Evolutionary conservation across 2,113 vertebrate genomes (phyloP).

Genomic region (Myrmecobius fasciatus): DNA sequence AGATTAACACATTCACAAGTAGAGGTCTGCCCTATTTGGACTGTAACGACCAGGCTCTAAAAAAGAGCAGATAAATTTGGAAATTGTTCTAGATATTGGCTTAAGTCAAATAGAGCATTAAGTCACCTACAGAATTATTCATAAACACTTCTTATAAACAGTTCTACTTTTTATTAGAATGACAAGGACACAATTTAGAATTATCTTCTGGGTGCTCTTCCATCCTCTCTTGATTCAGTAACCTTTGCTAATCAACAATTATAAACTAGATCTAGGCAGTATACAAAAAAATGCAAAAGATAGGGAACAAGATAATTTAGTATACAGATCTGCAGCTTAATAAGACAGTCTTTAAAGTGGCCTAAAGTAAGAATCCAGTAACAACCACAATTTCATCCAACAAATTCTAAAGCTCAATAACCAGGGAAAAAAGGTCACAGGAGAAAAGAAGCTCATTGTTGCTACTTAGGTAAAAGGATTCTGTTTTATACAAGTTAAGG

Average conservation of each 20-base stretch:
- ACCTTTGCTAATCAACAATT: conserved; percentile 32
- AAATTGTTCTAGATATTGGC: neutral
- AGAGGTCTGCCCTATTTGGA: conserved; percentile 18
- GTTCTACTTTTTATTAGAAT: neutral
- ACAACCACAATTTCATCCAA: neutral
- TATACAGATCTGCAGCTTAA: neutral
- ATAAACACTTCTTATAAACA: too few relatives aligned
- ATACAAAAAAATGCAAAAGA: conserved; percentile 19
- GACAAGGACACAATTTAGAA: conserved; percentile 26
- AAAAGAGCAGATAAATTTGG: conserved; percentile 31
- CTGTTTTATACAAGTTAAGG: conserved; percentile 47
- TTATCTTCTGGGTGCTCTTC: conserved; percentile 42
- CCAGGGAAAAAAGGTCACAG: conserved; percentile 29
- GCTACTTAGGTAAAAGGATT: conserved; percentile 26
- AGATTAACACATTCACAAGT: conserved; percentile 39
- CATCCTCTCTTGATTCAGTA: neutral
- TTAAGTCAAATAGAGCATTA: neutral
- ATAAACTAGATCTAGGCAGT: conserved; percentile 46
- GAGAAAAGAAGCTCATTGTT: conserved; percentile 49
- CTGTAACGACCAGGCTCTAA: conserved; percentile 21
- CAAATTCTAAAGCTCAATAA: neutral
- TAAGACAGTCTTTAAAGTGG: neutral
- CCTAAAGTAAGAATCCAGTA: neutral
- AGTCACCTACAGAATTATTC: neutral
- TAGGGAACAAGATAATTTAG: neutral